Evolutionary conservation across 2,797 vertebrate genomes (phyloP), one percentile per base, ranked within the genome.

Genomic region (Danionella dracula): DNA sequence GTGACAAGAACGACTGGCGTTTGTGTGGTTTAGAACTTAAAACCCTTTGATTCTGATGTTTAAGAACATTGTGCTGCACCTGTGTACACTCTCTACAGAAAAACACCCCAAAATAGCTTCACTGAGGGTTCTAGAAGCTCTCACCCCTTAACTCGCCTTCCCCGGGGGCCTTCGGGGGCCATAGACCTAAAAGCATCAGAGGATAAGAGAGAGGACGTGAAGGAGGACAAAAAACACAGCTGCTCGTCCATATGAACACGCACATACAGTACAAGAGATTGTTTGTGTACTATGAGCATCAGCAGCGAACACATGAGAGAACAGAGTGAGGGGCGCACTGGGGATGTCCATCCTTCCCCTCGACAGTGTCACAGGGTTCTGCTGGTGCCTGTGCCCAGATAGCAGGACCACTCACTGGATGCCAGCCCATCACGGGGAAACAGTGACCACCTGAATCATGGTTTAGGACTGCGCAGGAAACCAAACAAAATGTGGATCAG

Each of bases 201-300:
- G 45, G 42, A 61, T 34, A 35, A 53, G 29, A 34, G 41, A 55
- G 58, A 23, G 58, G 23, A 44, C 51, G 45, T 27, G 17, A 44
- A 59, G 17, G 46, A 40, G 54, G 55, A 59, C 19, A n/a, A 56
- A 61, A 68, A 72, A 66, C 73, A 68, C 73, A 75, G 69, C 58
- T 64, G 20, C 4, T 37, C 17, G 10, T 49, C 32, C 42, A 64
- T 48, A 41, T 10, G 19, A 27, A 35, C 23, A 44, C 16, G 31
- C 13, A 57, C 51, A 27, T 13, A 29, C 21, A 40, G 9, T 21
- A 34, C 3, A 27, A 3, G 23, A 3, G 51, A 57, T 27, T 27
- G 23, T 27, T 27, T 27, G 23, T 27, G 6, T 27, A n/a, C 2
- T 49, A 7, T 32, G 23, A 38, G 31, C 5, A 10, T 12, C 6